Conservation (phyloP, 1,140 invertebrate species). For the Contarinia nasturtii region DNA sequence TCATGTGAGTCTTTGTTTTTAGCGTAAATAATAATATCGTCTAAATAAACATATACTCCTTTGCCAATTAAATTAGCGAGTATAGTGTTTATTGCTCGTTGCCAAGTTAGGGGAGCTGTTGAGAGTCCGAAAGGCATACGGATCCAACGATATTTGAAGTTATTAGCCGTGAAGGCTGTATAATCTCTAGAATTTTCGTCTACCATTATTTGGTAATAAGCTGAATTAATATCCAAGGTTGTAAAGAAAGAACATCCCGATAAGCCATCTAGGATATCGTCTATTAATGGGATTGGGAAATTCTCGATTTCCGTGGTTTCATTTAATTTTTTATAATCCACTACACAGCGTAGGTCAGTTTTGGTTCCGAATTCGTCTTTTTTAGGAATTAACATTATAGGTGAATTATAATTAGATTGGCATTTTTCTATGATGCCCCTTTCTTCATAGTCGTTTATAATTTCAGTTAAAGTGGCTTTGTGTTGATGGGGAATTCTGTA, state of each 20-base stretch:
- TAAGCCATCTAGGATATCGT: conserved; percentile 24
- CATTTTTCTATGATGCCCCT: too few species aligned
- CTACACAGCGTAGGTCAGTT: conserved; percentile 14
- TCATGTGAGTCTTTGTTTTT: neutral
- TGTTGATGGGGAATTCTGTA: too few species aligned
- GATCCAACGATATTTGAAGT: conserved; percentile 20
- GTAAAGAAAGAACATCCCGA: conserved; percentile 20
- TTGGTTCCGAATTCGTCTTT: neutral
- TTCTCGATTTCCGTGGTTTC: conserved; percentile 18
- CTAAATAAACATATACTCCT: conserved; percentile 10
- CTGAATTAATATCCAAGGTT: conserved; percentile 24
- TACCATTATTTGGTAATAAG: conserved; percentile 27
- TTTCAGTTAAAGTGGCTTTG: too few species aligned
- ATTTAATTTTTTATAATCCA: conserved; percentile 20
- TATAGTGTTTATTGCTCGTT: conserved; percentile 23
- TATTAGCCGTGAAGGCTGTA: conserved; percentile 19
- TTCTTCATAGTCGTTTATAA: too few species aligned
- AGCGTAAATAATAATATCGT: conserved; percentile 1
- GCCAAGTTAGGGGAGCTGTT: conserved; percentile 23
- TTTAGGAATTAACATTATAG: too few species aligned
- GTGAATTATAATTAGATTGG: too few species aligned
- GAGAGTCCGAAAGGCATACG: conserved; percentile 22
- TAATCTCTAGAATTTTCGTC: conserved; percentile 16
- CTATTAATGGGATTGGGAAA: conserved; percentile 29
- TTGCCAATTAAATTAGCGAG: conserved; percentile 12